Percentiles rank a stretch among this genome's conserved stretches.
Conservation (phyloP, 2,113 vertebrate species). For the Mixornis gularis region DNA sequence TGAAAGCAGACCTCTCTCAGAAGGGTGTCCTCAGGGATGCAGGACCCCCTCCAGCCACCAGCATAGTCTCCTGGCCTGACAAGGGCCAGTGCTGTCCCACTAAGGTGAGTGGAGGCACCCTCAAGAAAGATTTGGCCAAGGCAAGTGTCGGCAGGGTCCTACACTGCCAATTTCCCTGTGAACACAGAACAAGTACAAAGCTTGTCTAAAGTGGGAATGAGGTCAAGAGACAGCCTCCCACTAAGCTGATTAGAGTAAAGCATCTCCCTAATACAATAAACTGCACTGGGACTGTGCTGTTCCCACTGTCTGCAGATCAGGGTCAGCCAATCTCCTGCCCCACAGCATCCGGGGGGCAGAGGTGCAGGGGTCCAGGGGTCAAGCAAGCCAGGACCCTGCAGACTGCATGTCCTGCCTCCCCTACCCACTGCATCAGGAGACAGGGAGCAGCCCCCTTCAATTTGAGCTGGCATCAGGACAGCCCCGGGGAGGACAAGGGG, state of each 20-base stretch:
- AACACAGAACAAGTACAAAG: background rate
- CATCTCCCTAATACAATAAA: conserved; percentile 31
- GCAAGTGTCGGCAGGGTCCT: accelerated
- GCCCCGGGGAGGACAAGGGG: background rate
- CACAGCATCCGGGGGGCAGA: accelerated
- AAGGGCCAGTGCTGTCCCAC: background rate
- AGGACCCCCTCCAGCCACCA: background rate
- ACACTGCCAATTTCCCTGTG: background rate
- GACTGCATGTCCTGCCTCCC: background rate
- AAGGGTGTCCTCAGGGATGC: background rate
- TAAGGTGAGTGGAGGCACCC: background rate
- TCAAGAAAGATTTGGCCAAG: background rate
- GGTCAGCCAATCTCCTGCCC: background rate
- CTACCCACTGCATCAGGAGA: background rate
- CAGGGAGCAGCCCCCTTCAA: accelerated
- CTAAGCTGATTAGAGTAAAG: conserved; percentile 55
- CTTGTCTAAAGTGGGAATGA: conserved; percentile 28
- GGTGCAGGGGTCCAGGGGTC: background rate
- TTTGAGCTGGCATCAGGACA: background rate
- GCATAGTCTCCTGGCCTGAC: background rate
- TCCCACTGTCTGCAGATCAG: background rate
- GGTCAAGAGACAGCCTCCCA: conserved; percentile 4
- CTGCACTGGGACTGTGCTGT: background rate
- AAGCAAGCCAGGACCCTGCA: accelerated
- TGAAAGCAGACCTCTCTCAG: background rate